These are phyloP conservation scores for Etheostoma spectabile DNA, from an alignment of 2,113 vertebrate species.

Conservation along the genomic window DNA sequence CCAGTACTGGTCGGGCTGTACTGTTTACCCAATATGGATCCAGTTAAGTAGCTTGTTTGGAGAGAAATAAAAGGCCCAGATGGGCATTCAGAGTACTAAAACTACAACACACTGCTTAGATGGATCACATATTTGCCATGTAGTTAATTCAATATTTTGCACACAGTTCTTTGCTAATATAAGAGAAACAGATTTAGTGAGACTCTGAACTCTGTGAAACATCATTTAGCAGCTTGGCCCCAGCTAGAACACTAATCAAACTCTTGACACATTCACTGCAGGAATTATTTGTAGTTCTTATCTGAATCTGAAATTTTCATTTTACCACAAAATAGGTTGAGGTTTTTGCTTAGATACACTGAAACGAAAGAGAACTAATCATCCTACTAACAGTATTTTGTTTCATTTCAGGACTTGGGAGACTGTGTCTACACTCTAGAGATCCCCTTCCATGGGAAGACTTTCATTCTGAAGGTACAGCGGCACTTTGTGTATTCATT, in stretches of 20 bases:
- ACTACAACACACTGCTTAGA: neutral
- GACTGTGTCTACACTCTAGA: constrained; percentile 95
- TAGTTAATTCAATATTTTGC: neutral
- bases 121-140: neutral
- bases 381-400: neutral
- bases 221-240: neutral
- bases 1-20: too few species aligned
- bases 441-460: constrained; percentile 94
- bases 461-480: constrained; percentile 96
- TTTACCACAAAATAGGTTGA: neutral
- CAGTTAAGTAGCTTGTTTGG: neutral
- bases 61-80: neutral
- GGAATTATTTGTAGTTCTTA: neutral
- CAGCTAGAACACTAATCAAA: neutral
- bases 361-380: neutral
- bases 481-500: neutral
- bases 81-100: neutral
- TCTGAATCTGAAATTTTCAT: neutral
- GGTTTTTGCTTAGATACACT: neutral
- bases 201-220: neutral
- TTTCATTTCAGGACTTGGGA: constrained; percentile 87
- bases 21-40: too few species aligned
- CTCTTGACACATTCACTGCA: neutral
- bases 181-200: neutral
- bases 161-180: neutral